Base-by-base conservation (phyloP, 2,888 invertebrate genomes). In the Eumacrocentrus americanus region DNA sequence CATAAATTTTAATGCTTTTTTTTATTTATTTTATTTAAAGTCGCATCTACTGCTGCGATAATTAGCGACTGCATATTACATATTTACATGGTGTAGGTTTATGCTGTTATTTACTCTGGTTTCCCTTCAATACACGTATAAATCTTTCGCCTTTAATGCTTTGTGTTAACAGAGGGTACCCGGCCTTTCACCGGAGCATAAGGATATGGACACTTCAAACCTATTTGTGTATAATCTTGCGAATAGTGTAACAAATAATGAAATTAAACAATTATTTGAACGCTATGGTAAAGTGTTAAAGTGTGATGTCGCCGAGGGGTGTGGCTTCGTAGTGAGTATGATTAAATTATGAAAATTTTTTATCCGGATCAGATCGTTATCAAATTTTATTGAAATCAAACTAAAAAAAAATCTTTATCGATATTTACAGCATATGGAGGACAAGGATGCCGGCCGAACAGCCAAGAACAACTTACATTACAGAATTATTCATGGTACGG, bases 141-240 rank as follows among this genome's bases (percentile, higher is more conserved):
- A n/a, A n/a, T n/a, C n/a, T n/a, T n/a, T n/a, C n/a, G n/a, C n/a
- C n/a, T n/a, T n/a, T n/a, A n/a, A n/a, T n/a, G n/a, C n/a, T n/a
- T n/a, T n/a, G n/a, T n/a, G n/a, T n/a, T n/a, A n/a, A n/a, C n/a
- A n/a, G n/a, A n/a, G n/a, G n/a, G n/a, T n/a, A n/a, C n/a, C n/a
- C n/a, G n/a, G n/a, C n/a, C n/a, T n/a, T n/a, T n/a, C n/a, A n/a
- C 93, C 93, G 86, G 92, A 91, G 87, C 86, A 86, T 81, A 86
- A 85, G 82, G 86, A 86, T 78, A 91, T 92, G 86, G 92, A 93
- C 84, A 94, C 94, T 78, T 94, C 93, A 87, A 96, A 96, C 87
- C 92, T 98, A 82, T 98, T 98, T 88, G 93, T 98, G 86, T 98
- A 98, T 81, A 97, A 97, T 85, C 88, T 97, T 76, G 91, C 94